These are phyloP conservation scores for Aratinga solstitialis DNA, from an alignment of 2,797 vertebrate genomes.

Conservation along the genomic window DNA sequence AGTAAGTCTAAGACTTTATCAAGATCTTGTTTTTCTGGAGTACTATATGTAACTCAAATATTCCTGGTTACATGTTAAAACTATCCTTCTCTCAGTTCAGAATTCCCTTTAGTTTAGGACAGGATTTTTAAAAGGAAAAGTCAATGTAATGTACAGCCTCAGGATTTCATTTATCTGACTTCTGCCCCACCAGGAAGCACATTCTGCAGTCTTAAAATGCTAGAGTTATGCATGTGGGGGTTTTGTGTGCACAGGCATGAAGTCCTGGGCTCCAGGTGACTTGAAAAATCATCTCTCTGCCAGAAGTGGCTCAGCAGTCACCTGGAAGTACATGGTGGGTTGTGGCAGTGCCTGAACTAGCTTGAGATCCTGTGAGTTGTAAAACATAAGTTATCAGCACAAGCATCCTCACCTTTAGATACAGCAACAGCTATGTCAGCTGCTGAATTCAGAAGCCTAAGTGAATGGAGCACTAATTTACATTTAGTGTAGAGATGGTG, in stretches of 20 bases:
- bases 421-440: background rate
- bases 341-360: background rate
- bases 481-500: background rate
- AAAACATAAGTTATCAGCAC: background rate
- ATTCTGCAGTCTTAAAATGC: background rate
- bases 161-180: background rate
- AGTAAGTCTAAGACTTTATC: background rate
- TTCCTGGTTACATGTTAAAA: background rate
- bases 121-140: background rate
- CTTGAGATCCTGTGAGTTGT: background rate
- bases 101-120: background rate
- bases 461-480: background rate
- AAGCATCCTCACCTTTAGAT: background rate
- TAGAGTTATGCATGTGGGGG: accelerated
- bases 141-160: background rate
- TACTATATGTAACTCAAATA: background rate
- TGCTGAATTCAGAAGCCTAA: background rate
- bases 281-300: background rate
- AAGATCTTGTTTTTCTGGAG: background rate
- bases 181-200: background rate
- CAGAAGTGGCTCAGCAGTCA: background rate
- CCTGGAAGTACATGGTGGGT: background rate
- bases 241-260: background rate
- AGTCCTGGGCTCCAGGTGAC: background rate
- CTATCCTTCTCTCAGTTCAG: background rate